Evolutionary conservation across 2,888 invertebrate species (phyloP).

Genomic region (Zaprionus obscuricornis): DNA sequence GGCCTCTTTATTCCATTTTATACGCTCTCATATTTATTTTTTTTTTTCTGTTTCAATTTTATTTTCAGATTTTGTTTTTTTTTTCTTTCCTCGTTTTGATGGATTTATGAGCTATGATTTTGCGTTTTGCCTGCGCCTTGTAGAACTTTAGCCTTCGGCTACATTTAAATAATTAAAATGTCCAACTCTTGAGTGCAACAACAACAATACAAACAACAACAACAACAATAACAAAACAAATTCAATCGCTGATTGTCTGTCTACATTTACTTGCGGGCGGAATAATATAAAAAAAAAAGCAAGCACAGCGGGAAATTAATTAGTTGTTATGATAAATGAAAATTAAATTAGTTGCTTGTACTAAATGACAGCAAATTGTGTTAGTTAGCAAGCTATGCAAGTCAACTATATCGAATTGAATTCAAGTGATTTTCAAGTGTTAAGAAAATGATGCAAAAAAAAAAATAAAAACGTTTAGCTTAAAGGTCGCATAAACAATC

Average conservation of each 20-base stretch:
- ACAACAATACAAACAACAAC: background rate
- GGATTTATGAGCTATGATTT: slow-evolving; percentile 81
- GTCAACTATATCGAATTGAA: slow-evolving; percentile 3
- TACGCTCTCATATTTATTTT: slow-evolving; percentile 3
- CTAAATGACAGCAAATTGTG: slow-evolving; percentile 42
- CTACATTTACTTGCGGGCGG: slow-evolving; percentile 42
- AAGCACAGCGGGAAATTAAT: slow-evolving; percentile 72
- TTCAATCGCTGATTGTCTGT: slow-evolving; percentile 48
- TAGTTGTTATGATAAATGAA: slow-evolving; percentile 75
- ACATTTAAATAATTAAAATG: slow-evolving; percentile 78
- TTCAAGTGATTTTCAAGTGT: too few species aligned
- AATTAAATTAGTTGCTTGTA: slow-evolving; percentile 74
- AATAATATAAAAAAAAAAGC: slow-evolving; percentile 39
- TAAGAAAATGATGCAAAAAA: too few species aligned
- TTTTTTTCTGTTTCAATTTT: slow-evolving; percentile 20
- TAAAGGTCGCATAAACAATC: slow-evolving; percentile 36
- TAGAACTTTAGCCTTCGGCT: slow-evolving; percentile 69
- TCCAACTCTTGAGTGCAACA: slow-evolving; percentile 47
- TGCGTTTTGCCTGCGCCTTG: slow-evolving; percentile 42
- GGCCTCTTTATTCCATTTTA: slow-evolving; percentile 34
- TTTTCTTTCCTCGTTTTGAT: slow-evolving; percentile 51
- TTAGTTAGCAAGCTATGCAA: slow-evolving; percentile 6
- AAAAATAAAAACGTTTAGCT: background rate
- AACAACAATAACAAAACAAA: slow-evolving; percentile 45
- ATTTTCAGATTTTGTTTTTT: slow-evolving; percentile 13